Conservation (phyloP, 1,140 invertebrate genomes). For the Muscidifurax raptorellus region DNA sequence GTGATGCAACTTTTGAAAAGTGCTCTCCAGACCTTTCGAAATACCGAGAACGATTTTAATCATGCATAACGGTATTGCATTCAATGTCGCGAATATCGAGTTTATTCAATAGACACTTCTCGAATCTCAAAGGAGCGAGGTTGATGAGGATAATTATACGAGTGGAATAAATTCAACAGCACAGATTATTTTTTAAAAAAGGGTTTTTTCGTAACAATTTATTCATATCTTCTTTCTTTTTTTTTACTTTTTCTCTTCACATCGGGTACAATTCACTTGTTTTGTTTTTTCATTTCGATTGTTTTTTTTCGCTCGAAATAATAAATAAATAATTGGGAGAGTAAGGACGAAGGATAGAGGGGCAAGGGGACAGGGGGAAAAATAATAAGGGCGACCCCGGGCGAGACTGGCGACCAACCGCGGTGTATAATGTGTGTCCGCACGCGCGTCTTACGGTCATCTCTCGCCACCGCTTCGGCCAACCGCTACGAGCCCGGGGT, state of each 20-base stretch:
- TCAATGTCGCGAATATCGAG: neutral
- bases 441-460: slow-evolving; percentile 16
- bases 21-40: too few relatives aligned
- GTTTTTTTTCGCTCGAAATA: slow-evolving; percentile 31
- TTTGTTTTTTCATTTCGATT: slow-evolving; percentile 63
- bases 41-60: too few relatives aligned
- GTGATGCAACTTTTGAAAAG: too few relatives aligned
- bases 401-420: slow-evolving; percentile 30
- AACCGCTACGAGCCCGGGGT: slow-evolving; percentile 64
- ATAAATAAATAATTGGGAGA: slow-evolving; percentile 51
- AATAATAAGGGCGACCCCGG: slow-evolving; percentile 39
- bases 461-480: neutral
- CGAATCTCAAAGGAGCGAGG: neutral
- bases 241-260: slow-evolving; percentile 62
- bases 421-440: neutral
- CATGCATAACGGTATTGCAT: too few relatives aligned
- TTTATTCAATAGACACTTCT: neutral
- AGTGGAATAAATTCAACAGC: neutral
- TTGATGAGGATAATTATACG: too few relatives aligned
- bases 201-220: slow-evolving; percentile 70
- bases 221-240: slow-evolving; percentile 61
- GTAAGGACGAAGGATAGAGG: slow-evolving; percentile 15
- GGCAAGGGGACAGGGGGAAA: slow-evolving; percentile 18
- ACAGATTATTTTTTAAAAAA: slow-evolving; percentile 52
- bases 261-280: slow-evolving; percentile 50